These are phyloP conservation scores for Agrochola litura DNA, from an alignment of 2,888 invertebrate species.

Conservation along the genomic window DNA sequence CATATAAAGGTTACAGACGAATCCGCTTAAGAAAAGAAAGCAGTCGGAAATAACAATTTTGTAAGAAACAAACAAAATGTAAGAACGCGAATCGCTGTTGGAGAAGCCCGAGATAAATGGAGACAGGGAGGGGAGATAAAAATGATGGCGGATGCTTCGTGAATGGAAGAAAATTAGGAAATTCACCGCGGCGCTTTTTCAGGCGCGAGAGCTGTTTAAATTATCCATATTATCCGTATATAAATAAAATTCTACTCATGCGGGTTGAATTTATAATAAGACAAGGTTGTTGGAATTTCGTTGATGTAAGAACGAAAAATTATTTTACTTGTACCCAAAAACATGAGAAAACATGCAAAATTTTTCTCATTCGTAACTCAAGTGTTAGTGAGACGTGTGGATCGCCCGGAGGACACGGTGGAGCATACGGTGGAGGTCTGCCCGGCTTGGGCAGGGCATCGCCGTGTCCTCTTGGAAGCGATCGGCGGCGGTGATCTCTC, in stretches of 20 bases:
- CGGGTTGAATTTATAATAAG: slow-evolving; percentile 54
- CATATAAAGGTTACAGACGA: slow-evolving; percentile 83
- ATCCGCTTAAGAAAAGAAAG: slow-evolving; percentile 88
- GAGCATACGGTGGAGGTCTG: too few relatives aligned
- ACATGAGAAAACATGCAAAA: too few relatives aligned
- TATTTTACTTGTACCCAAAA: background rate
- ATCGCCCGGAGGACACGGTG: too few relatives aligned
- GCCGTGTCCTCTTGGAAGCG: too few relatives aligned
- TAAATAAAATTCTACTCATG: slow-evolving; percentile 72
- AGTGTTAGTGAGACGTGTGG: background rate
- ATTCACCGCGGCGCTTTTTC: slow-evolving; percentile 85
- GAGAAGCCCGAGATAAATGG: slow-evolving; percentile 87
- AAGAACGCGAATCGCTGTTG: slow-evolving; percentile 84
- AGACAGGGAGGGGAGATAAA: slow-evolving; percentile 88
- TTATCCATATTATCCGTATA: slow-evolving; percentile 81
- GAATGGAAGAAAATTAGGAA: slow-evolving; percentile 89
- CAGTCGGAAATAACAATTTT: slow-evolving; percentile 89
- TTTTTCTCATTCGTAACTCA: background rate
- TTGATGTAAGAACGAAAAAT: background rate
- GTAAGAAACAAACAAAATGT: slow-evolving; percentile 89
- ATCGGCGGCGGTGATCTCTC: too few relatives aligned
- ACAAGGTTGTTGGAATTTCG: slow-evolving; percentile 9
- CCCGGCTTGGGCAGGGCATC: too few relatives aligned
- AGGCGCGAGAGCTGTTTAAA: slow-evolving; percentile 82
- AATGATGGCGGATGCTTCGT: slow-evolving; percentile 89